These are phyloP conservation scores for Papio anubis DNA, from an alignment of 2,113 vertebrate genomes.

Conservation along the genomic window DNA sequence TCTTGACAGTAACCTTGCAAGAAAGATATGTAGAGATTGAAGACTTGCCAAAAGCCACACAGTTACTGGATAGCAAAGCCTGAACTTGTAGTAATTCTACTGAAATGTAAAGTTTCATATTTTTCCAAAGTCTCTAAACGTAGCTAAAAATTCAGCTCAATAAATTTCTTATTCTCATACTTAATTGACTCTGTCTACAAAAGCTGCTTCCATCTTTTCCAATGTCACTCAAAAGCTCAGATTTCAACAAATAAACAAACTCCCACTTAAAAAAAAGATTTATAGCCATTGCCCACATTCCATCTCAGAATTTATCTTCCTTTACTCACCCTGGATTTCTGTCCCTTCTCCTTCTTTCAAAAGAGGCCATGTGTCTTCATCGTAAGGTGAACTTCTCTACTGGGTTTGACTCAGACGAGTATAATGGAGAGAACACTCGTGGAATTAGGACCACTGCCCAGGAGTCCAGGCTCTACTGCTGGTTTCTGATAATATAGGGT, in stretches of 20 bases:
- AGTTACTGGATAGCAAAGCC: neutral
- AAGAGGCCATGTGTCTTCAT: neutral
- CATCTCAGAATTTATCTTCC: neutral
- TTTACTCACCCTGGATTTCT: neutral
- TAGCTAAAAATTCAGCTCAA: neutral
- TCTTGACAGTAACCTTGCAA: neutral
- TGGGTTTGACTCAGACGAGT: neutral
- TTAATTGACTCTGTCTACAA: neutral
- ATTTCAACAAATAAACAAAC: slow-evolving; percentile 21
- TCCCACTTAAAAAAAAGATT: neutral
- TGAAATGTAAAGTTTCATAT: neutral
- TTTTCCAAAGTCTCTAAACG: neutral
- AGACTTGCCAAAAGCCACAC: neutral
- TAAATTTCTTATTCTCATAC: neutral
- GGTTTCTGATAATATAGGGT: neutral
- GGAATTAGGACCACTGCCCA: neutral
- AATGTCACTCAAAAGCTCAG: neutral
- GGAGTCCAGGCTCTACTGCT: neutral
- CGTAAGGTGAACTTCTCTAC: neutral
- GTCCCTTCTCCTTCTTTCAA: neutral
- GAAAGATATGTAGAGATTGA: neutral
- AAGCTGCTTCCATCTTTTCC: neutral
- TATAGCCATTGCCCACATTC: neutral
- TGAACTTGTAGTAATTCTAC: neutral
- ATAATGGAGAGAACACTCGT: neutral